Base-by-base conservation (phyloP, 2,888 invertebrate species). In the Julus scanicus region DNA sequence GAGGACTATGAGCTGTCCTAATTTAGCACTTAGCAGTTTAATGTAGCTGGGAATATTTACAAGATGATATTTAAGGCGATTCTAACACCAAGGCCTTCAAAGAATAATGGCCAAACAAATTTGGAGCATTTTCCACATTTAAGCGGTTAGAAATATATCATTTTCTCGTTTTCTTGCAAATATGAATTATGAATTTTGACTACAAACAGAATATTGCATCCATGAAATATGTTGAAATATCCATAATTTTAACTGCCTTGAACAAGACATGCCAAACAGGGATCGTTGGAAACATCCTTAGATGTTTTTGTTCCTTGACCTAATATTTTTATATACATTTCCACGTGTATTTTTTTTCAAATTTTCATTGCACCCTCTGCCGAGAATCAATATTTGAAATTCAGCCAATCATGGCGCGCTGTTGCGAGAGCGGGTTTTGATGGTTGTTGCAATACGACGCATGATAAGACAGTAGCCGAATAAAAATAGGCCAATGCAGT, bases 401-500 rank as follows among this genome's bases (percentile, higher is more conserved):
- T 8, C 63, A 63, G 63, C 63, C 63, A 63, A 63, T 63, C 6
- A 20, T 20, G 63, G 63, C 6, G 63, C 8, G 39, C 84, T n/a
- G 39, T 84, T 84, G 20, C 6, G 37, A 84, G 39, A 15, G 11
- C 17, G 84, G 15, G 13, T 84, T 39, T 29, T 40, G 84, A 84
- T 84, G 84, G 63, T 63, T 63, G 63, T 63, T 63, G 63, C 63
- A 63, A n/a, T 40, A 84, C 44, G 84, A 39, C 39, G 29, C 44
- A 39, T 84, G 20, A 37, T n/a, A 84, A 44, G 40, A 84, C 39
- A 44, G 84, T 84, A 63, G 63, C 63, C 44, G 84, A 84, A 84
- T 84, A n/a, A 84, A 84, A 84, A 15, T 84, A 84, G 84, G 84
- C 8, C 84, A 84, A n/a, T 84, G 84, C n/a, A 17, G 39, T 84